These are phyloP conservation scores for Chrysolina americana DNA, from an alignment of 2,888 invertebrate genomes.

Conservation along the genomic window DNA sequence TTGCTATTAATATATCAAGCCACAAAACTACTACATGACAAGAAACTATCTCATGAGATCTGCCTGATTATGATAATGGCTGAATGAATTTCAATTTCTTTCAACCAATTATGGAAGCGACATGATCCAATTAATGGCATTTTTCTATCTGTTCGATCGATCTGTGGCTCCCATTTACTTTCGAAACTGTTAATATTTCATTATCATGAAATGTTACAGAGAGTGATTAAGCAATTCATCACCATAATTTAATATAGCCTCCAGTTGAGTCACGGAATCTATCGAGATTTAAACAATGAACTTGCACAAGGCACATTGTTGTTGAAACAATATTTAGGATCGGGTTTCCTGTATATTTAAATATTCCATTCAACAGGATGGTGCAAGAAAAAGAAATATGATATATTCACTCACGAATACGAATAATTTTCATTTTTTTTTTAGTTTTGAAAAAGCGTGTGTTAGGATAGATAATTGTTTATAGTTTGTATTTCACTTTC, in stretches of 20 bases:
- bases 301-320: neutral
- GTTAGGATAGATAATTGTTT: too few relatives aligned
- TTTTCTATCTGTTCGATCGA: conserved; percentile 3
- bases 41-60: neutral
- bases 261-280: conserved; percentile 14
- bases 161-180: conserved; percentile 12
- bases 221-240: conserved; percentile 29
- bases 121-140: conserved; percentile 19
- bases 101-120: conserved; percentile 17
- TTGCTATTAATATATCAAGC: neutral
- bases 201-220: conserved; percentile 12
- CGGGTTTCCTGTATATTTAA: neutral
- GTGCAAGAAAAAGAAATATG: neutral
- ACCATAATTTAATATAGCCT: conserved; percentile 29
- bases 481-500: too few relatives aligned
- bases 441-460: too few relatives aligned
- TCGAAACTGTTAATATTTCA: conserved; percentile 19
- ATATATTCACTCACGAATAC: neutral
- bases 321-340: conserved; percentile 6
- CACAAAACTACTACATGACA: neutral
- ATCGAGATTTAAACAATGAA: conserved; percentile 22
- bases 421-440: too few relatives aligned
- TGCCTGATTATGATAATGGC: neutral
- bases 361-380: neutral
- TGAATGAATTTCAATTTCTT: conserved; percentile 6